Evolutionary conservation across 2,888 invertebrate genomes (phyloP), one percentile per base, ranked within the genome.

Genomic region (Ferrisia virgata): DNA sequence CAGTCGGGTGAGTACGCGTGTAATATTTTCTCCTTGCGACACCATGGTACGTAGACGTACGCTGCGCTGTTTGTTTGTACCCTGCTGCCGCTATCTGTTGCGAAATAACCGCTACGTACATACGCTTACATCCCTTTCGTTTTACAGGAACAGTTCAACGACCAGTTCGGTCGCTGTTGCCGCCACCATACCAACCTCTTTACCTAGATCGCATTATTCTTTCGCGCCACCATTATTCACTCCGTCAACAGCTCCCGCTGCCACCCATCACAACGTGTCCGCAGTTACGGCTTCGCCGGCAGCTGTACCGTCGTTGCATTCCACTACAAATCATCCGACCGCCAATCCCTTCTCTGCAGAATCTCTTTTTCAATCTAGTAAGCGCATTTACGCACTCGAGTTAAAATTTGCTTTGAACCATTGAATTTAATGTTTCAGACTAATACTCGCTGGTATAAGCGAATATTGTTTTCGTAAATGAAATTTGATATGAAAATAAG

Each of bases 271-370:
- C 40, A 88, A 90, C 86, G 89, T 88, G 85, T 87, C 89, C 84
- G 86, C 87, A 88, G 87, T 87, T 88, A 82, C 88, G 87, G 84
- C 87, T 88, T 86, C 88, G 89, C 78, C 86, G 88, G 89, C 58
- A 1, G 78, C 79, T 13, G 76, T 83, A 18, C 47, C 83, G 6
- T 87, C 89, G 9, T 87, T 88, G 15, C 84, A 85, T 15, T 87
- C 89, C 11, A 87, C 88, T 15, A 64, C 86, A 5, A 86, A 87
- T 6, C 87, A 88, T 11, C 90, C 90, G 83, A 93, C 94, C 88
- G 94, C 95, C 9, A 95, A 94, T 89, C 95, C 95, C 0, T 95
- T 95, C 89, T 95, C 95, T 13, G 95, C 95, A 8, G 95, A 96
- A 89, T 95, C 95, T 87, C 92, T 96, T 86, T 95, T 95, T 89